Evolutionary conservation across 2,888 invertebrate genomes (phyloP).

Genomic region (Standfussiana lucernea): DNA sequence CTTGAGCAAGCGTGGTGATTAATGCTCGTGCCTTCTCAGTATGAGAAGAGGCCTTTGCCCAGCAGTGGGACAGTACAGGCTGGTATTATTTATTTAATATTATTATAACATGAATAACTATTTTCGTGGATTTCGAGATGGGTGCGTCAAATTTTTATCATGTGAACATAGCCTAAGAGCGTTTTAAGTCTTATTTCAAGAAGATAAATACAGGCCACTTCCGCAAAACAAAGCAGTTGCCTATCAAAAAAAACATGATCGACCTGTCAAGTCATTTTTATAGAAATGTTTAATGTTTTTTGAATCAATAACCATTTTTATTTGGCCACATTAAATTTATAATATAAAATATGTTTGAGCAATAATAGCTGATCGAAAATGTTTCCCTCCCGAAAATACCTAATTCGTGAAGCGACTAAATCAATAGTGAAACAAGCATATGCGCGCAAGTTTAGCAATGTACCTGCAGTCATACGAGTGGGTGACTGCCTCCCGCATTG

Average conservation of each 20-base stretch:
- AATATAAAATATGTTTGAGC: not conserved
- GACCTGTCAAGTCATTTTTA: constrained; percentile 12
- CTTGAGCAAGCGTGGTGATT: no score
- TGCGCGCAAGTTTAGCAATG: no score
- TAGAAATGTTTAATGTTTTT: not conserved
- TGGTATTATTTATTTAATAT: no score
- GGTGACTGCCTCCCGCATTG: constrained; percentile 95
- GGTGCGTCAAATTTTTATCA: not conserved
- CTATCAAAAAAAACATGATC: not conserved
- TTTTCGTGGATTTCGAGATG: not conserved
- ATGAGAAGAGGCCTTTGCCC: no score
- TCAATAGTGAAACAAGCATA: constrained; percentile 14
- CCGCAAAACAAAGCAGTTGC: not conserved
- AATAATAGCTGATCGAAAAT: constrained; percentile 20
- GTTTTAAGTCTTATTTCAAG: not conserved
- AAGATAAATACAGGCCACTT: constrained; percentile 17
- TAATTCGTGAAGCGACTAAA: not conserved
- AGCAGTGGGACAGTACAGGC: no score
- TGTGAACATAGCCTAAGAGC: not conserved
- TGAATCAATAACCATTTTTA: not conserved
- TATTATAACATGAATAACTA: no score
- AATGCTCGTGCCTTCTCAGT: no score
- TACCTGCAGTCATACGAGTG: constrained; percentile 70
- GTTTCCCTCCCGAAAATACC: not conserved
- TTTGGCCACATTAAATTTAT: not conserved